Evolutionary conservation across 2,797 vertebrate species (phyloP).

Genomic region (Lacerta viridis): DNA sequence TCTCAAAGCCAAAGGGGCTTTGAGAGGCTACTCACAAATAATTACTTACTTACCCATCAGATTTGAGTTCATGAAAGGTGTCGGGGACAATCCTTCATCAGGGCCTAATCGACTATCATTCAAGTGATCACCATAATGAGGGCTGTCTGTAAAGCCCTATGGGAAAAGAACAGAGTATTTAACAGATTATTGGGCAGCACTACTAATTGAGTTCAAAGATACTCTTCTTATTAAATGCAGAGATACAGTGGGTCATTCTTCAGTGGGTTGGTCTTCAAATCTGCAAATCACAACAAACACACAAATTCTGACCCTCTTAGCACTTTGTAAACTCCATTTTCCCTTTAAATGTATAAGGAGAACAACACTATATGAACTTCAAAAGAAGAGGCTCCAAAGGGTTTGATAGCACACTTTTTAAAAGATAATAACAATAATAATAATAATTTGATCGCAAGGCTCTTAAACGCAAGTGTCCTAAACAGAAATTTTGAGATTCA

Average conservation of each 20-base stretch:
- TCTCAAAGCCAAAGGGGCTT: slow-evolving; percentile 82
- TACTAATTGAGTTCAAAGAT: slow-evolving; percentile 88
- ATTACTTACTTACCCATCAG: slow-evolving; percentile 98
- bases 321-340: slow-evolving; percentile 29
- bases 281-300: slow-evolving; percentile 48
- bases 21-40: slow-evolving; percentile 80
- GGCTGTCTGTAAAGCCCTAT: slow-evolving; percentile 96
- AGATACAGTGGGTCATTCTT: slow-evolving; percentile 81
- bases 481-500: slow-evolving; percentile 27
- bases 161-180: slow-evolving; percentile 90
- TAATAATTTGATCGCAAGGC: neutral
- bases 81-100: slow-evolving; percentile 97
- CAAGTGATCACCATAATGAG: slow-evolving; percentile 98
- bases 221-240: slow-evolving; percentile 86
- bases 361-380: slow-evolving; percentile 25
- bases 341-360: slow-evolving; percentile 33
- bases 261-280: slow-evolving; percentile 73
- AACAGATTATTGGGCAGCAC: slow-evolving; percentile 88
- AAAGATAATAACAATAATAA: neutral
- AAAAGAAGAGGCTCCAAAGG: slow-evolving; percentile 30
- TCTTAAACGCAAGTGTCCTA: neutral
- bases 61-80: slow-evolving; percentile 98
- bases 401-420: slow-evolving; percentile 27
- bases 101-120: slow-evolving; percentile 99
- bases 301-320: slow-evolving; percentile 43